Evolutionary conservation across 2,888 invertebrate species (phyloP).

Genomic region (Drosophila parthenogenetica): DNA sequence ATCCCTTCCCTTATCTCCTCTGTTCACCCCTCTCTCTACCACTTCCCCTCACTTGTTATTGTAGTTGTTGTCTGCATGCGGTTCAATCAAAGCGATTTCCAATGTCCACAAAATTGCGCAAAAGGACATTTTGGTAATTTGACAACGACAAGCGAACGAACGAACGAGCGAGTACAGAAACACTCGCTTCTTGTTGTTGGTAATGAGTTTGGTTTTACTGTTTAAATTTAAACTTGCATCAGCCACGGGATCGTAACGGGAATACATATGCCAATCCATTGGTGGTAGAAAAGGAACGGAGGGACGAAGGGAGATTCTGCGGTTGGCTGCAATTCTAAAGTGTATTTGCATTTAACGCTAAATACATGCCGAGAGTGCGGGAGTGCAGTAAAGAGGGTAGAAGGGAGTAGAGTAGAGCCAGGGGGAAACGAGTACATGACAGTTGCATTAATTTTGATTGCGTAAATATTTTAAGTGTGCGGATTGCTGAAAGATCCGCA

Average conservation of each 20-base stretch:
- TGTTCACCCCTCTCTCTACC: constrained; percentile 5
- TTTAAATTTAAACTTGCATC: constrained; percentile 72
- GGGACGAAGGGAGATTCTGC: constrained; percentile 27
- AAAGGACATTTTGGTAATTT: constrained; percentile 82
- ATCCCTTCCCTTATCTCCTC: constrained; percentile 22
- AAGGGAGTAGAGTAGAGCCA: not conserved
- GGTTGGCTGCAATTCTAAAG: constrained; percentile 78
- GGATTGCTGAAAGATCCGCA: constrained; percentile 55
- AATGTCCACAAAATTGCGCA: constrained; percentile 81
- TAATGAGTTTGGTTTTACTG: constrained; percentile 81
- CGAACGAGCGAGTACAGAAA: constrained; percentile 34
- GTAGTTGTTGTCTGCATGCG: constrained; percentile 68
- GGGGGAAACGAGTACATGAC: constrained; percentile 64
- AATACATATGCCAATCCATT: constrained; percentile 9
- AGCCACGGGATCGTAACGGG: constrained; percentile 24
- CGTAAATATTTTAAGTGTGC: constrained; percentile 77
- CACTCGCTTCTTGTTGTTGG: constrained; percentile 71
- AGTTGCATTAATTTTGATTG: constrained; percentile 81
- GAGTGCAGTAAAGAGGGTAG: constrained; percentile 1
- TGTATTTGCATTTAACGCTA: constrained; percentile 83
- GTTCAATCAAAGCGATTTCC: constrained; percentile 82
- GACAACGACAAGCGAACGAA: constrained; percentile 53
- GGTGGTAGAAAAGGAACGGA: not conserved
- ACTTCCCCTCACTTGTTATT: constrained; percentile 34
- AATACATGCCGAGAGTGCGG: constrained; percentile 68